These are phyloP conservation scores for Scartelaos histophorus DNA, from an alignment of 2,113 vertebrate genomes.

Conservation along the genomic window DNA sequence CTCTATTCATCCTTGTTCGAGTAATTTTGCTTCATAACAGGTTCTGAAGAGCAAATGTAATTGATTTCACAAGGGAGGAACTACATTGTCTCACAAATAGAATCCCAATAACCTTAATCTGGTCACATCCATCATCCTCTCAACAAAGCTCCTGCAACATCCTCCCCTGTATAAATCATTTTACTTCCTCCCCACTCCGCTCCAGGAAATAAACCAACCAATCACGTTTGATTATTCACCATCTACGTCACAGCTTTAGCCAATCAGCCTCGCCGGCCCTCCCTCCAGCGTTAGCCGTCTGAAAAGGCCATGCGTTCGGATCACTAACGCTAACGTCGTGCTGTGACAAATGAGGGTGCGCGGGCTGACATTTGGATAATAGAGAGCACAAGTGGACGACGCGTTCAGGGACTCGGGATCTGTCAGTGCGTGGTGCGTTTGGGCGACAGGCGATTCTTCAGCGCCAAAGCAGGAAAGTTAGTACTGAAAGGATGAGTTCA, in stretches of 20 bases:
- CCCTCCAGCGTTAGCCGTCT: constrained; percentile 11
- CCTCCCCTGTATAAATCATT: not conserved
- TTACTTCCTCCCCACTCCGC: not conserved
- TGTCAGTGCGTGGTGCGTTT: constrained; percentile 28
- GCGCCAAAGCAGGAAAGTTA: not conserved
- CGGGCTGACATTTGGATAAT: constrained; percentile 57
- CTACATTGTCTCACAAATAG: not conserved
- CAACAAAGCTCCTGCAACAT: not conserved
- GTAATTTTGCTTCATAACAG: not conserved
- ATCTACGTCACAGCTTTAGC: not conserved
- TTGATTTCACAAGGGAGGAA: not conserved
- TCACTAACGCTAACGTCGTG: too few species aligned
- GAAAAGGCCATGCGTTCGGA: constrained; percentile 25
- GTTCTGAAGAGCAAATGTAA: not conserved
- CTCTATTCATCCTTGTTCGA: not conserved
- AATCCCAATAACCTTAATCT: constrained; percentile 4
- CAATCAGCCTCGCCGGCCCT: constrained; percentile 7
- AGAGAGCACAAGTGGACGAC: not conserved
- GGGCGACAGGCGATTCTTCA: constrained; percentile 53
- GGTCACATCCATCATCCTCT: not conserved
- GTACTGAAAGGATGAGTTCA: not conserved
- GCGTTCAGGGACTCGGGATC: constrained; percentile 46
- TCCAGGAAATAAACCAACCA: not conserved
- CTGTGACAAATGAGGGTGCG: too few species aligned
- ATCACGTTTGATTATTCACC: not conserved